Conservation (phyloP, 2,797 vertebrate species). For the Anas capensis region DNA sequence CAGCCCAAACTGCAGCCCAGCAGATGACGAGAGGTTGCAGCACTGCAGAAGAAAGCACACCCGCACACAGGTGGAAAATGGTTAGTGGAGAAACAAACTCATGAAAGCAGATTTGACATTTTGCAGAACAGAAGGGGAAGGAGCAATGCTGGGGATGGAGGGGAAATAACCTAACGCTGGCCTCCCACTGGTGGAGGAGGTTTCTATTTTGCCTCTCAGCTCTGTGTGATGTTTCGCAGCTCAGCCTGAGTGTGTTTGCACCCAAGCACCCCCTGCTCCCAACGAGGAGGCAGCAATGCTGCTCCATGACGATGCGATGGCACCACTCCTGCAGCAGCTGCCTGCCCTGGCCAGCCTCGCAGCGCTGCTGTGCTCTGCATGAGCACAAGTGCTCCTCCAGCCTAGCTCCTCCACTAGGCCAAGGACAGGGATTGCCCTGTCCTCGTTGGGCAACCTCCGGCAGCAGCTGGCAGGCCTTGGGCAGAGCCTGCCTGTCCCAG, state of each 20-base stretch:
- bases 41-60: not conserved
- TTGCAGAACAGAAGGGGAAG: not conserved
- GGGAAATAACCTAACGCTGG: not conserved
- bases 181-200: not conserved
- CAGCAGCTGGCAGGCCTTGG: not conserved
- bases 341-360: too few species aligned
- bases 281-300: fast-evolving
- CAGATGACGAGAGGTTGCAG: not conserved
- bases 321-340: not conserved
- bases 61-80: fast-evolving
- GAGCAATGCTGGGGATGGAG: fast-evolving
- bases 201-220: not conserved
- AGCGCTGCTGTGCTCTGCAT: not conserved
- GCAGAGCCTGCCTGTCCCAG: not conserved
- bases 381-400: not conserved
- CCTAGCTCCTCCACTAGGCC: not conserved
- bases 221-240: not conserved
- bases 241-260: not conserved
- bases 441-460: fast-evolving
- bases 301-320: too few species aligned
- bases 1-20: not conserved
- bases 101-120: not conserved
- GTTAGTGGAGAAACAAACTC: not conserved
- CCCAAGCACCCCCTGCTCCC: not conserved
- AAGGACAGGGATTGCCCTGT: not conserved